These are phyloP conservation scores for Ricordea florida DNA, from an alignment of 92 coral and sea anemone species.

Conservation along the genomic window DNA sequence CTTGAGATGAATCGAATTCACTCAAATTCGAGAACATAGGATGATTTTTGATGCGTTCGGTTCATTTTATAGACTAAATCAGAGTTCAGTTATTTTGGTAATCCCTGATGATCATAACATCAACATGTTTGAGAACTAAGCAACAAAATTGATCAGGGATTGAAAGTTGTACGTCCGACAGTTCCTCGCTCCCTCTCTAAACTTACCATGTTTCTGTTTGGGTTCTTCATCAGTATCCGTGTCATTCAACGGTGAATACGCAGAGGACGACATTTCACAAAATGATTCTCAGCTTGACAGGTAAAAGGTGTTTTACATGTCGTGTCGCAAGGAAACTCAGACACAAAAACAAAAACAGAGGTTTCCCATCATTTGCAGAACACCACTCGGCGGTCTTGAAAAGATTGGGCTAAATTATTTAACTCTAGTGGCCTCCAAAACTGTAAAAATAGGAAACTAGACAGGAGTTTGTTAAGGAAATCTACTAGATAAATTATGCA, in stretches of 20 bases:
- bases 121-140: conserved; percentile 1
- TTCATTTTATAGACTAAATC: background rate
- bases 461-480: background rate
- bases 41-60: too few relatives aligned
- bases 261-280: conserved; percentile 72
- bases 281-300: background rate
- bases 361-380: background rate
- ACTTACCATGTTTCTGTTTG: conserved; percentile 45
- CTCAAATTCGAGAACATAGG: too few relatives aligned
- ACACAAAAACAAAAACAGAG: background rate
- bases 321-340: background rate
- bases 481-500: conserved; percentile 27
- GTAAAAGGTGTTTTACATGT: conserved; percentile 23
- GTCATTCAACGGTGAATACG: conserved; percentile 62
- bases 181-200: too few relatives aligned
- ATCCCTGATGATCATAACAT: background rate
- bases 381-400: background rate
- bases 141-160: background rate
- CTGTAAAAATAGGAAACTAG: background rate
- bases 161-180: background rate
- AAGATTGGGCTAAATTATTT: background rate
- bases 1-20: too few relatives aligned
- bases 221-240: conserved; percentile 64
- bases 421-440: background rate
- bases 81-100: background rate